Base-by-base conservation (phyloP, 2,113 vertebrate species). In the Eira barbara region DNA sequence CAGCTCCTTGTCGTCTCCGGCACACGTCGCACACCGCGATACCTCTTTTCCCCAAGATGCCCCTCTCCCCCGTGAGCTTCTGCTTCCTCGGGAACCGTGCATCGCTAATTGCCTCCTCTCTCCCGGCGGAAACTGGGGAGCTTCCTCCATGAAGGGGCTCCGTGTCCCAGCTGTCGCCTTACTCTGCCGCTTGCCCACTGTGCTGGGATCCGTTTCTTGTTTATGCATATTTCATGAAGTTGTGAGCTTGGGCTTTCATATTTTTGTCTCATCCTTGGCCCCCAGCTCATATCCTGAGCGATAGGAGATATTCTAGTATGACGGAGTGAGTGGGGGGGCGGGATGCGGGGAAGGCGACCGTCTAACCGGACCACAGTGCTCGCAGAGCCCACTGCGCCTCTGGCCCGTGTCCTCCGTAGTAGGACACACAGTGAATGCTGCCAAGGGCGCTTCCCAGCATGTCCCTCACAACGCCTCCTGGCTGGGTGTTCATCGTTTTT, bases 21-120 rank as follows among this genome's bases (percentile, higher is more conserved):
- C 18, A 25, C 15, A 4, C 1, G 8, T 8, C 7, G 14, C 12
- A 3, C 1, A 13, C 57, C 52, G 2, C 4, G 29, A 27, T 80
- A n/a, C 11, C 67, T 39, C 34, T 17, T 52, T 78, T 45, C 4
- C 15, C 47, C 61, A 29, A 31, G 27, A 31, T 6, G 25, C 31
- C 3, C n/a, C 18, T 55, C 52, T 55, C 1, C 25, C 4, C 39
- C 15, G 3, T 15, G 39, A 7, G 21, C 73, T 49, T 71, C 42
- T 78, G 0, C 12, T 23, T 78, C 47, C 12, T 20, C 3, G 6
- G 45, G 25, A n/a, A n/a, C 36, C 36, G 12, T 7, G 2, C 21
- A 13, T 15, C 4, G 1, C 18, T 4, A 0, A 23, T 14, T 9
- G 4, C 27, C 31, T 91, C n/a, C 27, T 88, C 14, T 31, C n/a